Evolutionary conservation across 2,888 invertebrate species (phyloP).

Genomic region (Oscheius onirici): DNA sequence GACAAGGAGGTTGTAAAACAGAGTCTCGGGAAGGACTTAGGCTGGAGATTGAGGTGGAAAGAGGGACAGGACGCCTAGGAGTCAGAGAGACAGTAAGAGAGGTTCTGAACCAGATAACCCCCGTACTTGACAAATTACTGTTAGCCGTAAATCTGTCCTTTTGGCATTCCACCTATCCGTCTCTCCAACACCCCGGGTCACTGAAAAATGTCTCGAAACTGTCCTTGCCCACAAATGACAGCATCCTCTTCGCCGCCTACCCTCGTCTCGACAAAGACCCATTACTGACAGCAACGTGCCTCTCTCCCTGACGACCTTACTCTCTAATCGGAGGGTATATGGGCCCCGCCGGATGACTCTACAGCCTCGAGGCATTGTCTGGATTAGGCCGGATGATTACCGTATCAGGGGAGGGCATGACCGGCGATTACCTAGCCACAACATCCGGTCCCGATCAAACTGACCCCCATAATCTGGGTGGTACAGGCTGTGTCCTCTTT

Average conservation of each 20-base stretch:
- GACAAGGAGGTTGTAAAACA: conserved; percentile 1
- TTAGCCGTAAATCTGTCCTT: background rate
- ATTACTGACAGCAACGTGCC: conserved; percentile 17
- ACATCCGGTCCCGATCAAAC: conserved; percentile 15
- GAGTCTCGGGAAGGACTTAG: background rate
- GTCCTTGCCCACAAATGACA: conserved; percentile 11
- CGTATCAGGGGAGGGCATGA: conserved; percentile 23
- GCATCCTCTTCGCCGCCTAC: background rate
- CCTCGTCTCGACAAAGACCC: conserved; percentile 31
- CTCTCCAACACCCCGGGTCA: background rate
- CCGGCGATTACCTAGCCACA: conserved; percentile 3
- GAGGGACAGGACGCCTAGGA: background rate
- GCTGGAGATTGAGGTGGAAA: background rate
- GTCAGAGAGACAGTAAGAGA: background rate
- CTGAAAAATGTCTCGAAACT: conserved; percentile 14
- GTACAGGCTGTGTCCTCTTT: background rate
- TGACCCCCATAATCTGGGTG: conserved; percentile 23
- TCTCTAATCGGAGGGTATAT: background rate
- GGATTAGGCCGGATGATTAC: conserved; percentile 28
- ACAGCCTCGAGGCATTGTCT: conserved; percentile 18
- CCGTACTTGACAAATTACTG: no score
- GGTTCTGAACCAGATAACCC: background rate
- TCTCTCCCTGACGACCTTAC: conserved; percentile 8
- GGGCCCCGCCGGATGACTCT: no score
- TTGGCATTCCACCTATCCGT: background rate